Evolutionary conservation across 2,113 vertebrate species (phyloP).

Genomic region (Malaclemys terrapin): DNA sequence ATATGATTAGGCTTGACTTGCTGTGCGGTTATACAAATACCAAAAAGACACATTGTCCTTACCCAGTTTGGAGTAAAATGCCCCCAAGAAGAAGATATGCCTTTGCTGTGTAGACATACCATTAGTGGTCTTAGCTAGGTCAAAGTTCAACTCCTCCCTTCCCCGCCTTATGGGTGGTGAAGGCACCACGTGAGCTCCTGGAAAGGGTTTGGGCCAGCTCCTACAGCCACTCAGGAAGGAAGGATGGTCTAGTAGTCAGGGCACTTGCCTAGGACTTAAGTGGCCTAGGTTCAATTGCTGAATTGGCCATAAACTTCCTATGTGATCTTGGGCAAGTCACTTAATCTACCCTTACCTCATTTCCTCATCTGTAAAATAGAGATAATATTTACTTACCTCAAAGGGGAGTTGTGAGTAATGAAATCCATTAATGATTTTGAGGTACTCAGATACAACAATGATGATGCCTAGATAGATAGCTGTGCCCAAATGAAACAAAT

Average conservation of each 20-base stretch:
- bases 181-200: too few species aligned
- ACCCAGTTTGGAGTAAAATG: background rate
- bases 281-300: background rate
- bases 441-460: background rate
- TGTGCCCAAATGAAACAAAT: background rate
- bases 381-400: background rate
- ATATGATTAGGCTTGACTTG: background rate
- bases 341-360: background rate
- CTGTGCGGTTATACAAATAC: background rate
- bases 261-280: background rate
- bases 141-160: too few species aligned
- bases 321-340: background rate
- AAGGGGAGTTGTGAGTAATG: background rate
- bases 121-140: too few species aligned
- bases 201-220: too few species aligned
- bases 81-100: background rate
- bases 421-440: background rate
- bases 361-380: background rate
- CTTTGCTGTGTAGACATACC: background rate
- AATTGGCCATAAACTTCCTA: background rate
- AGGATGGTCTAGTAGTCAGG: too few species aligned
- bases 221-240: too few species aligned
- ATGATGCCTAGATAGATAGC: background rate
- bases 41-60: background rate
- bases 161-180: too few species aligned